phyloP scores from a whole-genome alignment of 2,113 vertebrate genomes.

The Campylomormyrus numenius region DNA sequence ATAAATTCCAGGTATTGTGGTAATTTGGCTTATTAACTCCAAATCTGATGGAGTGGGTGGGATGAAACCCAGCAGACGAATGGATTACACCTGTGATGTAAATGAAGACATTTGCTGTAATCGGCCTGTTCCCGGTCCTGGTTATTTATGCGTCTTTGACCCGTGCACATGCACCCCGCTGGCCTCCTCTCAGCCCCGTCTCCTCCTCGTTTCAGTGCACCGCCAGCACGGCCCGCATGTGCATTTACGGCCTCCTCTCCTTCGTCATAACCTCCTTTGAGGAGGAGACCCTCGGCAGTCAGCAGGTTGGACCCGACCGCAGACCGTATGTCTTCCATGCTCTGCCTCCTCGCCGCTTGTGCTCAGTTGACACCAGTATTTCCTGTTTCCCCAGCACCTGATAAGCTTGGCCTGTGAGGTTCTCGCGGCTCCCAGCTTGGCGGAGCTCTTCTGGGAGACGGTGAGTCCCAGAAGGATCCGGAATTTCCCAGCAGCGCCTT shows the following conservation, averaged over 20 bases:
- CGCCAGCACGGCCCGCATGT: slow-evolving; percentile 89
- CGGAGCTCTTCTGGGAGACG: slow-evolving; percentile 93
- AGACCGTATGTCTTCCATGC: not conserved
- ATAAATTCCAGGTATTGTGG: not conserved
- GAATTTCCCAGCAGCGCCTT: not conserved
- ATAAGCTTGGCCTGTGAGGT: slow-evolving; percentile 90
- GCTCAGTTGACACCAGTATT: not conserved
- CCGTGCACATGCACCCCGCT: not conserved
- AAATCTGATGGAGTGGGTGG: not conserved
- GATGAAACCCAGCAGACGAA: not conserved
- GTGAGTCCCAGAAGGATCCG: slow-evolving; percentile 57
- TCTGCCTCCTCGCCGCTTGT: not conserved
- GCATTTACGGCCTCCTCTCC: slow-evolving; percentile 86
- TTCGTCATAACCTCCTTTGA: slow-evolving; percentile 88
- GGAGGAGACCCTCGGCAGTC: slow-evolving; percentile 76
- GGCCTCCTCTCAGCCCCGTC: not conserved
- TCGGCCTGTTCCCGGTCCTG: not conserved
- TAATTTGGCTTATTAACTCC: not conserved
- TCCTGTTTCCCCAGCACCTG: slow-evolving; percentile 60
- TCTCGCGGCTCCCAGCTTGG: slow-evolving; percentile 79
- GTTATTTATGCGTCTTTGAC: not conserved
- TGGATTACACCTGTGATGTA: not conserved
- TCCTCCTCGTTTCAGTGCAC: slow-evolving; percentile 69
- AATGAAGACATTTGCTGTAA: not conserved
- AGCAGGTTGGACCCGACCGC: slow-evolving; percentile 68